Evolutionary conservation across 2,113 vertebrate genomes (phyloP), one percentile per base, ranked within the genome.

Genomic region (Dicaeum eximium): DNA sequence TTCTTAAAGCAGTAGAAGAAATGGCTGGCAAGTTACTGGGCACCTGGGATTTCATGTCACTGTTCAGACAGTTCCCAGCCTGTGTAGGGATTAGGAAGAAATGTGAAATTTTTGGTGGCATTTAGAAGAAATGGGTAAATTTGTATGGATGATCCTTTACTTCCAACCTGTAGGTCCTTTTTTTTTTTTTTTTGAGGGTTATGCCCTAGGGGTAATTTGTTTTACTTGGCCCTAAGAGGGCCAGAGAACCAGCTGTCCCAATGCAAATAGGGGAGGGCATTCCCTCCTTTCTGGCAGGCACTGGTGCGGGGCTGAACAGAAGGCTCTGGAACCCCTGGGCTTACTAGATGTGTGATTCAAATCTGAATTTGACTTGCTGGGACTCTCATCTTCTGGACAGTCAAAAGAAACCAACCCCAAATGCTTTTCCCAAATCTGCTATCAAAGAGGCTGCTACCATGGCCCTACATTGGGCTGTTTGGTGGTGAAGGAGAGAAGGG

Each of bases 401-500:
- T 45, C 80, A 74, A 65, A 93, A 73, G 51, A 62, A 82, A 86
- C 45, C 58, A 60, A 33, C 25, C n/a, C 53, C 77, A 79, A 75
- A 42, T 48, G n/a, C 51, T 70, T 73, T 83, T 77, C 79, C 88
- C 71, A 78, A 71, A 50, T 90, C 56, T 83, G 64, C 74, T 83
- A 13, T 88, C 72, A 53, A 61, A 86, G 75, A 77, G n/a, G 62
- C 88, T 71, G 79, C 75, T 82, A 9, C 69, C 13, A 2, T 64
- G 86, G 85, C 75, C 75, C 86, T 66, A 86, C 44, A 74, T 51
- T 42, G 81, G 91, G 92, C 92, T 93, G 80, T 93, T 93, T 70
- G 90, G 90, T 92, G 88, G 67, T 90, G 90, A 74, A 42, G 88
- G 91, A 81, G 86, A 75, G 61, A 85, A 72, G 61, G 93, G 71